These are phyloP conservation scores for Zaprionus obscuricornis DNA, from an alignment of 2,888 invertebrate species.

Conservation along the genomic window DNA sequence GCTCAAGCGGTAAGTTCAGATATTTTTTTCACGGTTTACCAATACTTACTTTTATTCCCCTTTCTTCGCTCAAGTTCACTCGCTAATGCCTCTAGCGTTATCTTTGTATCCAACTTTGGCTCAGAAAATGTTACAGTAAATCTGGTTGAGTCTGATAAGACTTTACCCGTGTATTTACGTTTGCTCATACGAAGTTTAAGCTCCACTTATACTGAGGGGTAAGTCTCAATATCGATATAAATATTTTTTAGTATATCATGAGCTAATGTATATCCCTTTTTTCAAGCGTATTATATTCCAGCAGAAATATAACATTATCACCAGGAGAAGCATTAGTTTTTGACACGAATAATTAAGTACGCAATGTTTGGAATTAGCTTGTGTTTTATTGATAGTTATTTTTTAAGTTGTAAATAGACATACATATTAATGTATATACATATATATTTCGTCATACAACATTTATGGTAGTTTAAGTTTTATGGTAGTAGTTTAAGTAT, in stretches of 20 bases:
- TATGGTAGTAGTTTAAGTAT: conserved; percentile 12
- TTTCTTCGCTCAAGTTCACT: conserved; percentile 28
- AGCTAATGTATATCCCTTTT: background rate
- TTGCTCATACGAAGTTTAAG: conserved; percentile 52
- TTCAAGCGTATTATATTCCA: conserved; percentile 4
- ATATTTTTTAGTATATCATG: too few species aligned
- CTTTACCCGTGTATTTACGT: conserved; percentile 22
- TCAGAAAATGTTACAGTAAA: conserved; percentile 26
- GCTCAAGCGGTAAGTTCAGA: conserved; percentile 61
- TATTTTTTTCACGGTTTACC: rapidly evolving
- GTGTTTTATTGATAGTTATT: conserved; percentile 41
- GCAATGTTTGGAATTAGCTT: conserved; percentile 6
- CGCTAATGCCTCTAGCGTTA: conserved; percentile 43
- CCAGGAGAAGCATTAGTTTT: conserved; percentile 46
- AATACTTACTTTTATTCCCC: too few species aligned
- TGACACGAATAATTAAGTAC: conserved; percentile 19
- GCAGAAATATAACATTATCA: conserved; percentile 9
- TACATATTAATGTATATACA: too few species aligned
- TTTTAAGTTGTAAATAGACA: conserved; percentile 45
- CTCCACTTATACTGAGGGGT: conserved; percentile 41
- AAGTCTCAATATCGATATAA: conserved; percentile 7
- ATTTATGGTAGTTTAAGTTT: conserved; percentile 42
- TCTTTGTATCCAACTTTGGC: conserved; percentile 69
- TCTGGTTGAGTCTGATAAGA: conserved; percentile 49
- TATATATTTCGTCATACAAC: conserved; percentile 56